Base-by-base conservation (phyloP, 2,888 invertebrate species). In the Rotaria macrura region DNA sequence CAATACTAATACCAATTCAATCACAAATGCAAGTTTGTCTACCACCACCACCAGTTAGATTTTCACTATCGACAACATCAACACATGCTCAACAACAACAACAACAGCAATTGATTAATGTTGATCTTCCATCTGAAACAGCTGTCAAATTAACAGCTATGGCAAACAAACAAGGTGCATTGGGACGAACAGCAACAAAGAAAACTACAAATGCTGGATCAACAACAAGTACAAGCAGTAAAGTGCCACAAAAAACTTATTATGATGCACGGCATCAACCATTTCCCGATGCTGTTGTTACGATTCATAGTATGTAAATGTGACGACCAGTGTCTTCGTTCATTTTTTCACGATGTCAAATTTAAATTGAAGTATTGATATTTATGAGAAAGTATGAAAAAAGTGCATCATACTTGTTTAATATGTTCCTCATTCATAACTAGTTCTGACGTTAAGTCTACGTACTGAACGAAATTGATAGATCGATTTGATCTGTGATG, bases 11-110 rank as follows among this genome's bases (percentile, higher is more conserved):
- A 40, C 85, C 85, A 34, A 65, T 65, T 7, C 57, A 65, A 65
- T 65, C 65, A 29, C 85, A 85, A 74, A 84, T 85, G 57, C 85
- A 85, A 84, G 84, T 85, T 72, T 84, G 84, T 43, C 49, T 85
- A 17, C 85, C 84, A 74, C 57, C 57, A 34, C 57, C 57, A 65
- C 57, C 57, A n/a, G 57, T 65, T 14, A 29, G 57, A 65, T 65
- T 65, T 34, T 65, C 57, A 3, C 17, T 65, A 14, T 65, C 57
- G 25, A 57, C 57, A 57, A 57, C 57, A 57, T n/a, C 29, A 29
- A 14, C 57, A 34, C 57, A 65, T 17, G 29, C 34, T 34, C 57
- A 65, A 65, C 52, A 52, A 52, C 52, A 52, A 52, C n/a, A n/a
- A n/a, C 47, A 47, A 47, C 55, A 55, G 12, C 55, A 55, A n/a